Conservation (phyloP, 2,888 invertebrate species). For the Protophormia terraenovae region DNA sequence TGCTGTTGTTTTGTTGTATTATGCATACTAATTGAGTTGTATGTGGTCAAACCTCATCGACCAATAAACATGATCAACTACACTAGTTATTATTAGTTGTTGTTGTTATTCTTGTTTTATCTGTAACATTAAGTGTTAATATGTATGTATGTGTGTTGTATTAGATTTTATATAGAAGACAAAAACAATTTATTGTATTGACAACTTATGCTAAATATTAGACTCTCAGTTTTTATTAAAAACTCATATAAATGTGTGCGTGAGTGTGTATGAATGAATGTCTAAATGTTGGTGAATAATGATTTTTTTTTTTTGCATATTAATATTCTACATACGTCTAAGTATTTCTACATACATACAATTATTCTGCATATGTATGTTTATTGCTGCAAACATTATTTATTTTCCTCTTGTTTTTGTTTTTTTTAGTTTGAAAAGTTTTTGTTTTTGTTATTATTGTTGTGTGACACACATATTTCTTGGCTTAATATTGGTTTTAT, state of each 20-base stretch:
- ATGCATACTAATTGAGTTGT: slow-evolving; percentile 65
- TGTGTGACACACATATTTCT: slow-evolving; percentile 12
- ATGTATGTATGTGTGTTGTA: no score
- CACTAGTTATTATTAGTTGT: slow-evolving; percentile 51
- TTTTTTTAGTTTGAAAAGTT: background rate
- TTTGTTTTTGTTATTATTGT: background rate
- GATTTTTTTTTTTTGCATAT: slow-evolving; percentile 36
- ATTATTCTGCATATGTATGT: slow-evolving; percentile 11
- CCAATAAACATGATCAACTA: slow-evolving; percentile 65
- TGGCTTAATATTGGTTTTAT: slow-evolving; percentile 48
- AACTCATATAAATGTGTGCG: background rate
- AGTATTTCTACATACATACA: background rate
- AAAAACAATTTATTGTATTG: background rate
- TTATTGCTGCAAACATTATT: slow-evolving; percentile 15
- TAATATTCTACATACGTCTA: slow-evolving; percentile 45
- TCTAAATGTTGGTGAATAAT: slow-evolving; percentile 10
- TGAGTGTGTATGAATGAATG: background rate
- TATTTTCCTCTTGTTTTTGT: background rate
- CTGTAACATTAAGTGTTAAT: background rate
- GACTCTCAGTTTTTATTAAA: no score
- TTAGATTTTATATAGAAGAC: no score
- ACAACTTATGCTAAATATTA: no score
- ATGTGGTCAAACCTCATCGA: slow-evolving; percentile 59
- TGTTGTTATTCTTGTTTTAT: slow-evolving; percentile 1
- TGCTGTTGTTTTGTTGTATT: slow-evolving; percentile 28